Evolutionary conservation across 2,113 vertebrate genomes (phyloP).

Genomic region (Apaloderma vittatum): DNA sequence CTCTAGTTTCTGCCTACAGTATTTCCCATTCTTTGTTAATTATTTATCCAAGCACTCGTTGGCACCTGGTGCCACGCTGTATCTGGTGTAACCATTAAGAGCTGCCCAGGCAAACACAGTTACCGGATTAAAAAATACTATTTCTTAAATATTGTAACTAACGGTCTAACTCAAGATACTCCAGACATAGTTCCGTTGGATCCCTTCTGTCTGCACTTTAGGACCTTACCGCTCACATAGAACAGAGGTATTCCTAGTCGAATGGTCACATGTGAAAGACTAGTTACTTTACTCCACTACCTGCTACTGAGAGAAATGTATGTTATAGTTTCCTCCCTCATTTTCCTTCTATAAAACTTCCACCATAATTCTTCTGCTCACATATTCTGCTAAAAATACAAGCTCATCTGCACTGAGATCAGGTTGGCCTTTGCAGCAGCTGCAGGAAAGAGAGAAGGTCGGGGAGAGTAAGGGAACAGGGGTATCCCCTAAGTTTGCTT

Average conservation of each 20-base stretch:
- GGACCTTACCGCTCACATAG: not conserved
- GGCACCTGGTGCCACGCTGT: not conserved
- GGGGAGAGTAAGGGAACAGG: accelerated
- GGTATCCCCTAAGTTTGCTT: not conserved
- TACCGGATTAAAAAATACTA: not conserved
- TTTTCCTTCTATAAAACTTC: not conserved
- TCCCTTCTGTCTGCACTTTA: not conserved
- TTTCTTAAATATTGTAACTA: not conserved
- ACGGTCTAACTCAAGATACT: not conserved
- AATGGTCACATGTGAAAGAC: not conserved
- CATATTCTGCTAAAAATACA: not conserved
- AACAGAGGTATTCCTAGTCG: not conserved
- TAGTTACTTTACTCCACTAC: not conserved
- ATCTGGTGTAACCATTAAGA: not conserved
- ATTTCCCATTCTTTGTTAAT: not conserved
- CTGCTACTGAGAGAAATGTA: not conserved
- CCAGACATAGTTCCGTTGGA: not conserved
- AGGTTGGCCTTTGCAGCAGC: not conserved
- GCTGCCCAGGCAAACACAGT: not conserved
- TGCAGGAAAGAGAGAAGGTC: not conserved
- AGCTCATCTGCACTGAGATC: not conserved
- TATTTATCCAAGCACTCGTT: not conserved
- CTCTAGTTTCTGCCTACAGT: not conserved
- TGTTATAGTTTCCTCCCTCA: not conserved
- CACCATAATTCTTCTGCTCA: not conserved